Conservation (phyloP, 2,797 vertebrate species). For the Lepilemur ruficaudatus region DNA sequence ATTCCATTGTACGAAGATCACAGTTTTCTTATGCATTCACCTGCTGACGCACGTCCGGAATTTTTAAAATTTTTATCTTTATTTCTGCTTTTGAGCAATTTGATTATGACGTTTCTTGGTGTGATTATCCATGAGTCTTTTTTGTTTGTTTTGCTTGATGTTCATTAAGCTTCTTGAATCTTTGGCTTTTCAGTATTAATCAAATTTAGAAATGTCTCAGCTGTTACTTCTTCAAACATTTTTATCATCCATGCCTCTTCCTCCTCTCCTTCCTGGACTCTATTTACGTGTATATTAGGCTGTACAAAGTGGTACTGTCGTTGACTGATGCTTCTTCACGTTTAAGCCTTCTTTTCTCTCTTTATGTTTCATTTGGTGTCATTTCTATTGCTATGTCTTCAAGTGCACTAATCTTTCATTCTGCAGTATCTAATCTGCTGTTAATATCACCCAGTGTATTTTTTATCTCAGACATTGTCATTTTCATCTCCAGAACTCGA, state of each 20-base stretch:
- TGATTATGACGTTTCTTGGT: neutral
- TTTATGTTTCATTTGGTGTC: neutral
- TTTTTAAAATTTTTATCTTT: neutral
- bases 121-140: neutral
- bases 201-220: neutral
- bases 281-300: neutral
- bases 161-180: neutral
- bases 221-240: neutral
- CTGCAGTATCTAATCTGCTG: neutral
- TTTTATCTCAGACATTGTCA: neutral
- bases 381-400: neutral
- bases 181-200: neutral
- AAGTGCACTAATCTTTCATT: neutral
- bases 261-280: neutral
- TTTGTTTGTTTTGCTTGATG: neutral
- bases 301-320: neutral
- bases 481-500: neutral
- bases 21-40: neutral
- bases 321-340: neutral
- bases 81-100: neutral
- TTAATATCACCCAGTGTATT: neutral
- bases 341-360: neutral
- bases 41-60: neutral
- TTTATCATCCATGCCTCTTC: neutral
- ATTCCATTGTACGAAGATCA: too few species aligned